Evolutionary conservation across 2,888 invertebrate genomes (phyloP).

Genomic region (Caradrina kadenii): DNA sequence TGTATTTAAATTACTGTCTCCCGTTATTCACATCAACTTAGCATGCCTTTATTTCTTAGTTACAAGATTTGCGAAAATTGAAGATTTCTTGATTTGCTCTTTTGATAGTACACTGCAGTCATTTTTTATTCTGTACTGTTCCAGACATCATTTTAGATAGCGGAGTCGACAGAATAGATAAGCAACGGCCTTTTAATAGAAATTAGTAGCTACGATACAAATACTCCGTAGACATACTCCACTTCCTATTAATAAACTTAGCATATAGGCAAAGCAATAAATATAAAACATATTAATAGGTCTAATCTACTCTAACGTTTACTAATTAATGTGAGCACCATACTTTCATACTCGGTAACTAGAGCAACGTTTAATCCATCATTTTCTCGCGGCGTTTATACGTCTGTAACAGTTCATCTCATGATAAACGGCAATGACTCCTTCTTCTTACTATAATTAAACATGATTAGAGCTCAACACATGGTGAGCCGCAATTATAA

Average conservation of each 20-base stretch:
- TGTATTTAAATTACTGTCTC: constrained; percentile 46
- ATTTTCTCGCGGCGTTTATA: constrained; percentile 81
- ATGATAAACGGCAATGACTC: constrained; percentile 89
- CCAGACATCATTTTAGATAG: not conserved
- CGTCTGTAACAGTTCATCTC: constrained; percentile 89
- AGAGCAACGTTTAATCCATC: constrained; percentile 75
- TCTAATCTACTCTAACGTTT: constrained; percentile 51
- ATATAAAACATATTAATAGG: constrained; percentile 39
- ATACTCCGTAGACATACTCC: not conserved
- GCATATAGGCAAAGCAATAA: constrained; percentile 21
- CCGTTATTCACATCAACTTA: constrained; percentile 49
- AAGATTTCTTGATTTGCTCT: constrained; percentile 2
- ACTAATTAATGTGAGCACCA: constrained; percentile 58
- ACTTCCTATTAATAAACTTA: constrained; percentile 3
- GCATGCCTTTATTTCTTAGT: constrained; percentile 14
- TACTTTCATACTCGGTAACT: constrained; percentile 57
- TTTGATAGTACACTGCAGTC: not conserved
- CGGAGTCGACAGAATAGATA: too few species aligned
- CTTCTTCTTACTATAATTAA: constrained; percentile 86
- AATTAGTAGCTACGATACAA: not conserved
- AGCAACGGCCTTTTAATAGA: not conserved
- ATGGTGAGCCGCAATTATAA: constrained; percentile 87
- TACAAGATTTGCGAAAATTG: constrained; percentile 7
- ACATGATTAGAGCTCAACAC: constrained; percentile 89
- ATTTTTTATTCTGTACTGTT: not conserved